Evolutionary conservation across 2,113 vertebrate genomes (phyloP).

Genomic region (Bujurquina vittata): DNA sequence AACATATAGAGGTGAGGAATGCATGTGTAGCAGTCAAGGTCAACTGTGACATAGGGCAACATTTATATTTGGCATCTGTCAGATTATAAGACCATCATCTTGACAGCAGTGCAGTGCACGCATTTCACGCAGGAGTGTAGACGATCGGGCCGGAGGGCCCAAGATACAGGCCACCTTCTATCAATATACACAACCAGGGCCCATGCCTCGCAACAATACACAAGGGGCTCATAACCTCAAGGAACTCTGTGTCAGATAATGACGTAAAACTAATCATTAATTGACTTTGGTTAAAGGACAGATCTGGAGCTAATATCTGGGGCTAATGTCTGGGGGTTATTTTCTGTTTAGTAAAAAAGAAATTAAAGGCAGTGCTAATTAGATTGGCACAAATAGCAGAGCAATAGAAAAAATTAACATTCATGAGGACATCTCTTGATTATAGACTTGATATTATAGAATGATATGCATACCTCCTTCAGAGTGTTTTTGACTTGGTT

Average conservation of each 20-base stretch:
- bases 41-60: constrained; percentile 28
- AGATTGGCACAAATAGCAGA: neutral
- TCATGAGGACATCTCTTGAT: too few relatives aligned
- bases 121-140: constrained; percentile 3
- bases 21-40: constrained; percentile 31
- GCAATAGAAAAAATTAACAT: fast-evolving
- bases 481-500: too few relatives aligned
- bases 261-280: constrained; percentile 4
- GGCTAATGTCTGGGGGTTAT: too few relatives aligned
- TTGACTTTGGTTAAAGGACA: neutral
- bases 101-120: constrained; percentile 47
- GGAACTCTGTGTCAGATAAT: constrained; percentile 1
- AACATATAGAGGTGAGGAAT: neutral
- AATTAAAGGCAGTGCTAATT: neutral
- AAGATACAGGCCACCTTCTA: neutral
- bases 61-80: constrained; percentile 71
- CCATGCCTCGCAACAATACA: neutral
- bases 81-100: constrained; percentile 40
- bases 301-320: neutral
- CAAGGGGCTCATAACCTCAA: neutral
- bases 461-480: too few relatives aligned
- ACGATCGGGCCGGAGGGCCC: neutral
- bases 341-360: neutral
- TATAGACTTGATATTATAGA: too few relatives aligned
- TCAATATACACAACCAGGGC: neutral